phyloP scores from a whole-genome alignment of 2,113 vertebrate genomes.

The Lepidothrix coronata region DNA sequence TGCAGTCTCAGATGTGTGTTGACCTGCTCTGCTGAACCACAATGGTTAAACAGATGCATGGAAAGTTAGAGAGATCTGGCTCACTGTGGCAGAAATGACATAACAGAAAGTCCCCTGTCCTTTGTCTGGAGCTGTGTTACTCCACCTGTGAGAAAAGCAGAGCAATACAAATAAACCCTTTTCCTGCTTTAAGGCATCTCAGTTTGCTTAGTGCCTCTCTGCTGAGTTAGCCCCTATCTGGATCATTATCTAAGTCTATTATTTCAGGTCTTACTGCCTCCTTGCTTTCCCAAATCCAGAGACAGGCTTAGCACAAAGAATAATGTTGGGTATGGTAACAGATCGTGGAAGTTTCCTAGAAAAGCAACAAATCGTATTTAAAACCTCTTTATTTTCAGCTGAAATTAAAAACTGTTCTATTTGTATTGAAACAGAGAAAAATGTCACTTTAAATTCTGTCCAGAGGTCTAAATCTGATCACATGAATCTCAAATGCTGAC shows the following conservation, averaged over 20 bases:
- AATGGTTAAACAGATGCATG: neutral
- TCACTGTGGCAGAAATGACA: neutral
- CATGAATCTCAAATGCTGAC: neutral
- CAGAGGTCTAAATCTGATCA: neutral
- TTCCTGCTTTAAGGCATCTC: neutral
- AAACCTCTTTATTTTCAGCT: neutral
- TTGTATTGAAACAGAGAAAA: neutral
- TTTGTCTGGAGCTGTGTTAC: neutral
- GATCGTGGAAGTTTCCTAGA: neutral
- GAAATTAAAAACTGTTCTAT: neutral
- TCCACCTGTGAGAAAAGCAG: neutral
- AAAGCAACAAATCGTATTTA: neutral
- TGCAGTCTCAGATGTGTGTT: neutral
- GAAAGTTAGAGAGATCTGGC: neutral
- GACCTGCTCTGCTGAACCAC: neutral
- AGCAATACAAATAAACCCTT: neutral
- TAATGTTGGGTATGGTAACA: neutral
- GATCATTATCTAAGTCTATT: neutral
- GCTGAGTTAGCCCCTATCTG: neutral
- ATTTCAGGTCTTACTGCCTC: neutral
- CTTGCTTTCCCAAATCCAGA: neutral
- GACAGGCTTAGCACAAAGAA: neutral
- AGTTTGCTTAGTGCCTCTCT: neutral
- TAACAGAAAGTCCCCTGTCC: neutral
- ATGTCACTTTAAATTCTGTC: neutral